A percentile compares a stretch with the other conserved stretches of the same genome.
Conservation (phyloP, 2,888 invertebrate genomes). For the Bimastos eiseni region DNA sequence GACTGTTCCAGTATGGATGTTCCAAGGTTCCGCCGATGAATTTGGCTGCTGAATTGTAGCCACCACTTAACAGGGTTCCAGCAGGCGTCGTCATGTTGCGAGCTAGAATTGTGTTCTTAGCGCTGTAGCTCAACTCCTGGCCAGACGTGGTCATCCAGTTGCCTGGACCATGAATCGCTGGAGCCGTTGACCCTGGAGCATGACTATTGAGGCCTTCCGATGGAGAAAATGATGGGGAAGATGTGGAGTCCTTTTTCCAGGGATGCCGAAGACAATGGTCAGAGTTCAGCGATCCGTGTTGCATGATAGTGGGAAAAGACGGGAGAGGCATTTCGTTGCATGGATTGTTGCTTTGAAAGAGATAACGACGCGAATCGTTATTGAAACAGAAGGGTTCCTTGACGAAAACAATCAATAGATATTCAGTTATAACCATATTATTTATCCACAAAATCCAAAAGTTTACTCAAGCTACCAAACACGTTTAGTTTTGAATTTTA, state of each 20-base stretch:
- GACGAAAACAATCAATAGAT: not conserved
- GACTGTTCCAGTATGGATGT: not conserved
- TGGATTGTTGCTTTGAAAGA: not conserved
- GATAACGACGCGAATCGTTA: not conserved
- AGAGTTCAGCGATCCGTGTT: not conserved
- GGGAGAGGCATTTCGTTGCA: not conserved
- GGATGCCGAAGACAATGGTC: slow-evolving; percentile 13
- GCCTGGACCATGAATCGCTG: not conserved
- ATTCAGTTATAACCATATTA: not conserved
- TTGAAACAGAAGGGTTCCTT: slow-evolving; percentile 10
- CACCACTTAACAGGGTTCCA: not conserved
- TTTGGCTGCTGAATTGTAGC: not conserved
- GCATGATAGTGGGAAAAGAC: not conserved
- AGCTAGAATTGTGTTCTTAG: not conserved
- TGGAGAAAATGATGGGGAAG: not conserved
- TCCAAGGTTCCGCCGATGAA: not conserved
- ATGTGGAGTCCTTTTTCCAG: not conserved
- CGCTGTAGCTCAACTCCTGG: not conserved
- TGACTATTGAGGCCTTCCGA: not conserved
- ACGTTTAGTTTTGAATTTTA: not conserved
- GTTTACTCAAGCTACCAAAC: not conserved
- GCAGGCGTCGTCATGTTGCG: not conserved
- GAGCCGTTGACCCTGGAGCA: not conserved
- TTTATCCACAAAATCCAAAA: not conserved
- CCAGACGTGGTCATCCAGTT: slow-evolving; percentile 1